phyloP scores from a whole-genome alignment of 1,140 invertebrate genomes.

The Doryteuthis pealeii region DNA sequence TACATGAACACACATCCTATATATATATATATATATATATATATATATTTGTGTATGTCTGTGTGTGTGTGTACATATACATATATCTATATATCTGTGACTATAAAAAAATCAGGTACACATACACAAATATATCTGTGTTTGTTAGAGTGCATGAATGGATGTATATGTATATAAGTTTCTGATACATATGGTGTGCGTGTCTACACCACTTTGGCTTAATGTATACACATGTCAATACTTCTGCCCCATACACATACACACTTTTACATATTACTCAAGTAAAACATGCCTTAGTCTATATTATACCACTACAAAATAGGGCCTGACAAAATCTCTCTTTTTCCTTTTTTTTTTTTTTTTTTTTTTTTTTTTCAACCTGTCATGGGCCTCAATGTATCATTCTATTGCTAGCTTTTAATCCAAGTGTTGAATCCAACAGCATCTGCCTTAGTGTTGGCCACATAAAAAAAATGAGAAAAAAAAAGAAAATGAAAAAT shows the following conservation, averaged over 20 bases:
- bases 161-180: neutral
- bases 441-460: slow-evolving; percentile 1
- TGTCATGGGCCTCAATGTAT: neutral
- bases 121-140: neutral
- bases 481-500: too few relatives aligned
- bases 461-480: neutral
- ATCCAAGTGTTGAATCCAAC: slow-evolving; percentile 1
- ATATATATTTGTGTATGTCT: neutral
- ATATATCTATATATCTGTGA: neutral
- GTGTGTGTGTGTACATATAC: neutral
- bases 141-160: neutral
- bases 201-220: too few relatives aligned
- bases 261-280: neutral
- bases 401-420: neutral
- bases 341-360: too few relatives aligned
- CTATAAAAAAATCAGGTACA: neutral
- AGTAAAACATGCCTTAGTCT: slow-evolving; percentile 3
- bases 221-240: too few relatives aligned
- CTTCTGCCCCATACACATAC: neutral
- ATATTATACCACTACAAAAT: neutral
- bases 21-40: neutral
- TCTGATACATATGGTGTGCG: too few relatives aligned
- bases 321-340: neutral
- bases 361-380: too few relatives aligned
- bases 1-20: neutral